Conservation (phyloP, 2,113 vertebrate species). For the Sinocyclocheilus grahami region DNA sequence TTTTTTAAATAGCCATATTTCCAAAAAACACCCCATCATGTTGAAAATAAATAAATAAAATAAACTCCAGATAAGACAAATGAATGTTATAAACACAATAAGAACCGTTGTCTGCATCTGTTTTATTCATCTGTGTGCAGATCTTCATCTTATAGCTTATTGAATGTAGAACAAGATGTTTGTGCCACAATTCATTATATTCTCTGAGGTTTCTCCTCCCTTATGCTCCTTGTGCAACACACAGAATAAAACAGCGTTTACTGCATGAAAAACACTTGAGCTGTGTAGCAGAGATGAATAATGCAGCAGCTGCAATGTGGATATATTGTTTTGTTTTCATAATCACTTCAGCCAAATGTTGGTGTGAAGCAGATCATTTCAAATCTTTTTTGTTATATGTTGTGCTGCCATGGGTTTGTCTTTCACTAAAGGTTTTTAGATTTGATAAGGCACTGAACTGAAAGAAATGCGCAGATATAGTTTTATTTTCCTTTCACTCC, state of each 20-base stretch:
- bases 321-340: not conserved
- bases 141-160: not conserved
- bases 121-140: not conserved
- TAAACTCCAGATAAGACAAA: not conserved
- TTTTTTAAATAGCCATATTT: not conserved
- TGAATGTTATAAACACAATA: not conserved
- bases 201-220: not conserved
- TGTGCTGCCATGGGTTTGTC: not conserved
- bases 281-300: not conserved
- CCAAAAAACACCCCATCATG: not conserved
- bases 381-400: not conserved
- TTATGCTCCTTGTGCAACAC: not conserved
- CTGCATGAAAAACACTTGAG: not conserved
- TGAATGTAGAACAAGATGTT: not conserved
- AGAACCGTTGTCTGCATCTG: not conserved
- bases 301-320: not conserved
- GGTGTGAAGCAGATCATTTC: not conserved
- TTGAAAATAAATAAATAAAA: too few relatives aligned
- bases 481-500: not conserved
- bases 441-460: not conserved
- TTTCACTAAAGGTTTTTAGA: not conserved
- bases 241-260: not conserved
- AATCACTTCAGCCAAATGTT: not conserved
- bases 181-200: not conserved
- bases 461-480: slow-evolving; percentile 6